Conservation (phyloP, 2,113 vertebrate species). For the Verasper variegatus region DNA sequence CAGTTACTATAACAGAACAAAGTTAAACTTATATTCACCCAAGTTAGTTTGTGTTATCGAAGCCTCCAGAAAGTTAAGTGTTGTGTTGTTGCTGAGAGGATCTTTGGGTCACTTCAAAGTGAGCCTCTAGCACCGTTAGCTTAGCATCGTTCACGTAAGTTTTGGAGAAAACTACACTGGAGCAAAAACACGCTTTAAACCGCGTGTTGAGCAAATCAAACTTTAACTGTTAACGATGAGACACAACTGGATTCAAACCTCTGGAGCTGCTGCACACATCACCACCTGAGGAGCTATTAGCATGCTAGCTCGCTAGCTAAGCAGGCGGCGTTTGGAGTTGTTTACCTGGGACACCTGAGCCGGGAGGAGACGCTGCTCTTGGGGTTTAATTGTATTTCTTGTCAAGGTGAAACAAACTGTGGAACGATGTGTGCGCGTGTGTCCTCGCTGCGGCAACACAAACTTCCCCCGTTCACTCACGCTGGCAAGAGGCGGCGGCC, state of each 20-base stretch:
- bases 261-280: neutral
- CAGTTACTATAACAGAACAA: too few species aligned
- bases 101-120: too few species aligned
- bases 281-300: neutral
- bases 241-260: neutral
- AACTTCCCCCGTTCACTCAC: slow-evolving; percentile 9
- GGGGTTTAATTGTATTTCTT: neutral
- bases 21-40: too few species aligned
- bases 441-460: neutral
- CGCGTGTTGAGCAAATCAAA: too few species aligned
- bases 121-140: too few species aligned
- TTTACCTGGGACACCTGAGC: neutral
- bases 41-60: too few species aligned
- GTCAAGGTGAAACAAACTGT: neutral
- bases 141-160: too few species aligned
- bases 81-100: too few species aligned
- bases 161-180: too few species aligned
- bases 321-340: neutral
- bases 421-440: neutral
- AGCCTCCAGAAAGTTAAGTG: too few species aligned
- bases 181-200: too few species aligned
- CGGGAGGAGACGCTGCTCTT: neutral
- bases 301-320: neutral
- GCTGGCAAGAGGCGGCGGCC: slow-evolving; percentile 73
- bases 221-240: neutral